A percentile compares a stretch with the other conserved stretches of the same genome.
Conservation (phyloP, 1,140 invertebrate species). For the Drosophila cardini region DNA sequence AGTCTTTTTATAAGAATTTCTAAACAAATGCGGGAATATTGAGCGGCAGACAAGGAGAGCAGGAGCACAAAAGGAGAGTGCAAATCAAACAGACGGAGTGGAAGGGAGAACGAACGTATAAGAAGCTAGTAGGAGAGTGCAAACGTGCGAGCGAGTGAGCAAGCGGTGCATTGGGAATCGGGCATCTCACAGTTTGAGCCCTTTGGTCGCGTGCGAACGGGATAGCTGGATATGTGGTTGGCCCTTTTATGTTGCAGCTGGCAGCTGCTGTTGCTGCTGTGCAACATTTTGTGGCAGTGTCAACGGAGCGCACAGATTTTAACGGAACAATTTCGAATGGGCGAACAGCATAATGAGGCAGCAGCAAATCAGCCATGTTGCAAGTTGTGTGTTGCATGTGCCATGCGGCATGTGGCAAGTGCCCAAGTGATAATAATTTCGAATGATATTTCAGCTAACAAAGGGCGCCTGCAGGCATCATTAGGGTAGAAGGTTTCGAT, state of each 20-base stretch:
- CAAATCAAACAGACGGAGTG: neutral
- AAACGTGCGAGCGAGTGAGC: neutral
- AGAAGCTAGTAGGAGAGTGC: neutral
- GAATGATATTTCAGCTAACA: constrained; percentile 78
- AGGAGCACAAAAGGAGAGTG: constrained; percentile 1
- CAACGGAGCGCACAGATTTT: constrained; percentile 70
- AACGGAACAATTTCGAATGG: constrained; percentile 73
- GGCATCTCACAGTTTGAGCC: constrained; percentile 10
- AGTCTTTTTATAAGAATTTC: constrained; percentile 20
- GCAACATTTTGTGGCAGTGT: constrained; percentile 74
- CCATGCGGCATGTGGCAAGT: neutral
- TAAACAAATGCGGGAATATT: constrained; percentile 37
- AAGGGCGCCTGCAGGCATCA: constrained; percentile 69
- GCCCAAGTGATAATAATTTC: constrained; percentile 47
- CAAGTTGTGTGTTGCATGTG: constrained; percentile 42
- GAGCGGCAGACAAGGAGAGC: constrained; percentile 25
- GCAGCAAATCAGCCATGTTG: constrained; percentile 61
- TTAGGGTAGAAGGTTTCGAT: constrained; percentile 84
- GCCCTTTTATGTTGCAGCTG: constrained; percentile 63
- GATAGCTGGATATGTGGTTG: constrained; percentile 17
- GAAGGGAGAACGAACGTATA: neutral
- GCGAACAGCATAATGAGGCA: constrained; percentile 49
- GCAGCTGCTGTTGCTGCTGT: constrained; percentile 56
- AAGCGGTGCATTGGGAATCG: neutral
- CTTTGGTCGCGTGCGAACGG: constrained; percentile 26